A percentile compares a stretch with the other conserved stretches of the same genome.
phyloP scores from a whole-genome alignment of 2,888 invertebrate species.

The Pachymerium ferrugineum region DNA sequence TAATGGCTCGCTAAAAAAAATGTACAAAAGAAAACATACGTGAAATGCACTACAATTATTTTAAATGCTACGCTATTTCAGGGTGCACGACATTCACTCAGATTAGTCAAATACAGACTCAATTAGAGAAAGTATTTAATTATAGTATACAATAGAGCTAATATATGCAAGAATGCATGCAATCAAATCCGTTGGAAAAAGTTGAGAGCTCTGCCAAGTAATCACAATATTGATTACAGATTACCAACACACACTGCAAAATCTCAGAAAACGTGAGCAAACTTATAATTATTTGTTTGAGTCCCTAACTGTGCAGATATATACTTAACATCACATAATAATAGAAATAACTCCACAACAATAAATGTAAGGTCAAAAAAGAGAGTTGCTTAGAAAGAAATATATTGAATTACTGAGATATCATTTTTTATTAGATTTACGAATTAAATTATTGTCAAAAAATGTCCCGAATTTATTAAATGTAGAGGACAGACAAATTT shows the following conservation, averaged over 20 bases:
- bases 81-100: neutral
- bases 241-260: constrained; percentile 21
- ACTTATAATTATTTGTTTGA: constrained; percentile 4
- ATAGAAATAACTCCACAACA: neutral
- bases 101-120: neutral
- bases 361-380: neutral
- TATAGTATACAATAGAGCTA: neutral
- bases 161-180: constrained; percentile 7
- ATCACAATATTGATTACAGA: constrained; percentile 12
- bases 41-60: neutral
- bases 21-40: no score
- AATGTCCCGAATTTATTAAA: no score
- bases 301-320: neutral
- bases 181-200: constrained; percentile 1
- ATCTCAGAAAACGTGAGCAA: constrained; percentile 16
- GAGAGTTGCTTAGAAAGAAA: neutral
- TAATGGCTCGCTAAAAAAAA: neutral
- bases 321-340: constrained; percentile 10
- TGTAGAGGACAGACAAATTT: no score
- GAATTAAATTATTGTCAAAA: no score
- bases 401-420: no score
- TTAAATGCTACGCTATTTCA: neutral
- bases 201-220: neutral
- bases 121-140: neutral
- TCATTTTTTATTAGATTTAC: no score